phyloP scores from a whole-genome alignment of 1,140 invertebrate species.

The Trigoniulus corallinus region DNA sequence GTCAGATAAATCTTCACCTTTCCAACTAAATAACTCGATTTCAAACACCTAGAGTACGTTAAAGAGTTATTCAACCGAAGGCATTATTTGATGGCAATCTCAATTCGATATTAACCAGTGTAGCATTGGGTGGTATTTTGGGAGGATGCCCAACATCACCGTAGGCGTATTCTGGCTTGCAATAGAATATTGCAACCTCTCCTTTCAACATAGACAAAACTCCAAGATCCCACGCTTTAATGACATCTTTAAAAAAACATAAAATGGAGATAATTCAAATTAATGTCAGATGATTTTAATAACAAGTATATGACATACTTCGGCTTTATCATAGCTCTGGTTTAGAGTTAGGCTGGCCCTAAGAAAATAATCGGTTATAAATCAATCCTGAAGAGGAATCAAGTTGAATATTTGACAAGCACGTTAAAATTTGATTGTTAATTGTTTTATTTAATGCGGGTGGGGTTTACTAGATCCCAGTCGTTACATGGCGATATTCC shows the following conservation, averaged over 20 bases:
- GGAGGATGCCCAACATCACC: constrained; percentile 65
- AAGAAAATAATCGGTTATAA: too few relatives aligned
- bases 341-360: too few relatives aligned
- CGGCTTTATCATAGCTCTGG: too few relatives aligned
- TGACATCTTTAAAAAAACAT: constrained; percentile 44
- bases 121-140: constrained; percentile 77
- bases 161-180: constrained; percentile 81
- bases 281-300: constrained; percentile 1
- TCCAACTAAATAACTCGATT: constrained; percentile 70
- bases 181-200: constrained; percentile 67
- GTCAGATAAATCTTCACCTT: constrained; percentile 68
- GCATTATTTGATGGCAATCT: background rate
- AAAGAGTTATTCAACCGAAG: background rate
- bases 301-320: too few relatives aligned
- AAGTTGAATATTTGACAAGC: too few relatives aligned
- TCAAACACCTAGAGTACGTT: constrained; percentile 24
- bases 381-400: too few relatives aligned
- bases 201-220: constrained; percentile 87
- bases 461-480: too few relatives aligned
- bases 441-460: too few relatives aligned
- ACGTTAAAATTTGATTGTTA: too few relatives aligned
- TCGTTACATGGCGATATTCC: too few relatives aligned
- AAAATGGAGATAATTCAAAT: constrained; percentile 2
- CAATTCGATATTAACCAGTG: constrained; percentile 48
- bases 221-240: constrained; percentile 91